Evolutionary conservation across 2,797 vertebrate species (phyloP), one percentile per base, ranked within the genome.

Genomic region (Spinibarbus caldwelli): DNA sequence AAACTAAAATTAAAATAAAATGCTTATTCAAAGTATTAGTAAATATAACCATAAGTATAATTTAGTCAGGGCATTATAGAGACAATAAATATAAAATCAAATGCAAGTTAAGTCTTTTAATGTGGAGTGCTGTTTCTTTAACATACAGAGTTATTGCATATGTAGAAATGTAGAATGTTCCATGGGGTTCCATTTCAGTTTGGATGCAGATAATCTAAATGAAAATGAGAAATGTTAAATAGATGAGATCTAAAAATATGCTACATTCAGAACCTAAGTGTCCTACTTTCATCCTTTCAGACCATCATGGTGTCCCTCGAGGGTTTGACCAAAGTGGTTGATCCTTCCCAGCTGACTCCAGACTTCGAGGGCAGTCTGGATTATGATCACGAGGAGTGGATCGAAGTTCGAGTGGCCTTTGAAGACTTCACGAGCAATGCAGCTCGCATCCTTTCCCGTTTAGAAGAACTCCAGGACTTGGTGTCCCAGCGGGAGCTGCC

Each of bases 241-340:
- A 64, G 6, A 17, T 66, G 0, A 34, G 17, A 31, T 64, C 2
- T n/a, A 0, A 15, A n/a, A 54, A 11, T 19, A 15, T 19, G 2
- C 26, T 78, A 17, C 54, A 11, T 45, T 47, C 17, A 66, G 5
- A 79, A 62, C 7, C 26, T 7, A 43, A 34, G 38, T 62, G 12
- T 62, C 54, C 29, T 36, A 52, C 62, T 73, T 23, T 45, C 54
- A 7, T 68, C 34, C 5, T 54, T 62, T 36, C 91, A 99, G 98
- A 99, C 98, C 90, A 97, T 97, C 90, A 98, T 99, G 97, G 98
- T 99, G 88, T 99, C 98, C 91, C 95, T 99, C 90, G 98, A 99
- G 94, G 98, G 98, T 93, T 97, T 99, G 93, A 96, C 97, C 94
- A 98, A 99, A 96, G 96, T 98, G 86, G 98, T 99, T 91, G 98